These are phyloP conservation scores for Nasonia oneida DNA, from an alignment of 2,888 invertebrate species.

Conservation along the genomic window DNA sequence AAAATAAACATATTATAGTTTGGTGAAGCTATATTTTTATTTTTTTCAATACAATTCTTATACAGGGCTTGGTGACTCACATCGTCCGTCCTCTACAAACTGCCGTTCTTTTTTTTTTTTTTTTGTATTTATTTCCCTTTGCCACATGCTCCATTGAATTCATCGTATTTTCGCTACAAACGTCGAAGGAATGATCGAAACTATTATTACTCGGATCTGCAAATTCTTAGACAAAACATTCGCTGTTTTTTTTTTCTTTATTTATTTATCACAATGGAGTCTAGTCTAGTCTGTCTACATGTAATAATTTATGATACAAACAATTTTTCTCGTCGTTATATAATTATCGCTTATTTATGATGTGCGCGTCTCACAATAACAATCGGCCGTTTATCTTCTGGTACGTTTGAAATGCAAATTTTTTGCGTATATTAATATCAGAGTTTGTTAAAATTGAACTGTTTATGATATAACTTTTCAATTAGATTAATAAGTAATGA, in stretches of 20 bases:
- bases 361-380: slow-evolving; percentile 31
- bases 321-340: slow-evolving; percentile 65
- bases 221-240: slow-evolving; percentile 47
- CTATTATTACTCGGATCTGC: slow-evolving; percentile 27
- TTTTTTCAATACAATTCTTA: slow-evolving; percentile 19
- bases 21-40: slow-evolving; percentile 26
- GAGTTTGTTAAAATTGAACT: not conserved
- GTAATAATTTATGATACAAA: slow-evolving; percentile 66
- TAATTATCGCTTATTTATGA: slow-evolving; percentile 45
- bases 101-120: not conserved
- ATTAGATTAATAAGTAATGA: no score
- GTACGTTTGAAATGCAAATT: slow-evolving; percentile 26
- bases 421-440: not conserved
- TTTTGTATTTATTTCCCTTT: not conserved
- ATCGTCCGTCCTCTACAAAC: slow-evolving; percentile 15
- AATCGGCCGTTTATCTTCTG: slow-evolving; percentile 24
- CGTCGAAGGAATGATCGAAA: slow-evolving; percentile 30
- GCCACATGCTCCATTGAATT: not conserved
- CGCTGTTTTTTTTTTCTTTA: slow-evolving; percentile 40
- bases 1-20: not conserved
- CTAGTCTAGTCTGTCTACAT: slow-evolving; percentile 61
- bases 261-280: slow-evolving; percentile 59
- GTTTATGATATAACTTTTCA: not conserved
- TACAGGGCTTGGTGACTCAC: slow-evolving; percentile 11
- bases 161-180: slow-evolving; percentile 22